Evolutionary conservation across 2,888 invertebrate genomes (phyloP).

Genomic region (Ennomos fuscantarius): DNA sequence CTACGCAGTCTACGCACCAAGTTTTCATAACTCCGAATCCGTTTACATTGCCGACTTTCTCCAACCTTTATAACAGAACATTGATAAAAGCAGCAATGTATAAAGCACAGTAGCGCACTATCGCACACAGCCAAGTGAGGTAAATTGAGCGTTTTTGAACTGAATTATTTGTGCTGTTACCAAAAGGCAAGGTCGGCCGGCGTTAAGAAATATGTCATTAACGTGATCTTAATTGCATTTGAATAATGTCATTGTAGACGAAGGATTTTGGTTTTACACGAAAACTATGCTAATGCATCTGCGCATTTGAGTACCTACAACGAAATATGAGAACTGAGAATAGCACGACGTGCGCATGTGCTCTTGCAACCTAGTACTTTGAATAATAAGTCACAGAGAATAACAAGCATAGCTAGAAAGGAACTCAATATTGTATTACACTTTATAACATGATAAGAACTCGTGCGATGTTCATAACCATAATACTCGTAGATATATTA

Average conservation of each 20-base stretch:
- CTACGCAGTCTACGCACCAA: slow-evolving; percentile 35
- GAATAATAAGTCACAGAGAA: too few relatives aligned
- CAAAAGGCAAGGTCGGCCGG: slow-evolving; percentile 36
- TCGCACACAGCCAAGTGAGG: slow-evolving; percentile 8
- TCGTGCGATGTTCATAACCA: too few relatives aligned
- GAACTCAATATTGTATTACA: background rate
- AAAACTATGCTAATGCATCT: slow-evolving; percentile 33
- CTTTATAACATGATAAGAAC: background rate
- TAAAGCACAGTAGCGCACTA: background rate
- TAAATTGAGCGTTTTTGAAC: slow-evolving; percentile 31
- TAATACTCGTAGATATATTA: too few relatives aligned
- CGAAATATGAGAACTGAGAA: slow-evolving; percentile 8
- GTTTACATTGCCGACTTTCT: slow-evolving; percentile 21
- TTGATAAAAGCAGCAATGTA: slow-evolving; percentile 15
- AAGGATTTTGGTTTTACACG: slow-evolving; percentile 38
- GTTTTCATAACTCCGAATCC: slow-evolving; percentile 23
- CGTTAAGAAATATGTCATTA: slow-evolving; percentile 51
- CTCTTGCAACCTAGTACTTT: background rate
- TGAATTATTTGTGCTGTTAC: slow-evolving; percentile 40
- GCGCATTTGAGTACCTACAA: slow-evolving; percentile 17
- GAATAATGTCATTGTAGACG: slow-evolving; percentile 51
- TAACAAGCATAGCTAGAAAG: background rate
- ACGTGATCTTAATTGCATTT: slow-evolving; percentile 56
- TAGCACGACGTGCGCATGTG: background rate
- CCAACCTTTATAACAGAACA: background rate